Evolutionary conservation across 2,888 invertebrate species (phyloP), one percentile per base, ranked within the genome.

Genomic region (Hirtodrosophila alboralis): DNA sequence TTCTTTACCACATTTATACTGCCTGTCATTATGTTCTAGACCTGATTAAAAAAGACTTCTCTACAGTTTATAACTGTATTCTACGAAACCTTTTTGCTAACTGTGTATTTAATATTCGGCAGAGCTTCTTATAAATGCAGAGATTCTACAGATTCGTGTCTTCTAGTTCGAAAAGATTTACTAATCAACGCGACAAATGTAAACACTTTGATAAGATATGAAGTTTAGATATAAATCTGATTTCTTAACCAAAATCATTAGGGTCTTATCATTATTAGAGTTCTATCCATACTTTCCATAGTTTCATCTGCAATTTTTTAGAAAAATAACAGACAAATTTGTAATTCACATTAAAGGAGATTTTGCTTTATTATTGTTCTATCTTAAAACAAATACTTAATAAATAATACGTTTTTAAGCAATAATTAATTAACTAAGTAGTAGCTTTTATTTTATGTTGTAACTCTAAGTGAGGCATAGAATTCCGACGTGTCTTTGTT

Each of bases 1-100:
- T 89, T 89, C 61, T 88, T 90, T 14, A 74, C 84, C 64, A 84
- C 80, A 41, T 33, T 48, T 4, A 18, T 54, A n/a, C 28, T 40
- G 31, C 27, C 47, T 28, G 65, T 34, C 51, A 60, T 65, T 41
- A n/a, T 48, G 10, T 9, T 14, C n/a, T 3, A 9, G 10, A n/a
- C 14, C 1, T 0, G 23, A 28, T 34, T 21, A 4, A 30, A 4
- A 16, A 23, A 4, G 9, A n/a, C 8, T 40, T 28, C 28, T 28
- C 33, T 28, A 8, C n/a, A 13, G 6, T 12, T 37, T 43, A 47
- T 44, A 10, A 62, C 68, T 45, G 57, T 12, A 31, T 21, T 12
- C 12, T 10, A 13, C 36, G 18, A 56, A 21, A 53, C 12, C 33
- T 36, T 12, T 23, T 12, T 0, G 27, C n/a, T 14, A 52, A 69